phyloP scores from a whole-genome alignment of 2,113 vertebrate genomes.

The Spheniscus mendiculus region DNA sequence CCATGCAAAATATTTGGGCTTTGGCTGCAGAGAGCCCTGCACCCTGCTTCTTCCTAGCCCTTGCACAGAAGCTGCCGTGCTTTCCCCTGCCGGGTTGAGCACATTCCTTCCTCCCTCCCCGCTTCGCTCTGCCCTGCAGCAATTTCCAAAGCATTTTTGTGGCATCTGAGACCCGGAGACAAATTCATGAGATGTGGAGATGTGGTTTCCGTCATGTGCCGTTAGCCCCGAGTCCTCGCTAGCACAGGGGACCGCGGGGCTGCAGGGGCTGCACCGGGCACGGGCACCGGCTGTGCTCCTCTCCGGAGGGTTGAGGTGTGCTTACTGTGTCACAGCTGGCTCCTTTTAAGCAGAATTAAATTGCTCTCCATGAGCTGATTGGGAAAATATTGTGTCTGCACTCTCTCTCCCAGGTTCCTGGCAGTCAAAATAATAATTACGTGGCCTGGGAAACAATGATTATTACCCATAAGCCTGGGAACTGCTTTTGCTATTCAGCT shows the following conservation, averaged over 20 bases:
- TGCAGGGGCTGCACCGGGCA: not conserved
- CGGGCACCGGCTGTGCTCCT: not conserved
- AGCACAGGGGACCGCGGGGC: accelerated
- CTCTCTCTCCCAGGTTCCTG: not conserved
- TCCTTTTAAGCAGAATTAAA: not conserved
- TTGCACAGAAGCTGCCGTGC: not conserved
- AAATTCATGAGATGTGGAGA: not conserved
- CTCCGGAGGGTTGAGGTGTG: not conserved
- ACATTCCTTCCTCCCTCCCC: not conserved
- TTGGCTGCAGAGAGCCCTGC: not conserved
- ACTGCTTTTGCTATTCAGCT: constrained; percentile 27
- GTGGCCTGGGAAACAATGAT: constrained; percentile 36
- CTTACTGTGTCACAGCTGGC: not conserved
- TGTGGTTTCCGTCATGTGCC: not conserved
- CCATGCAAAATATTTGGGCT: not conserved
- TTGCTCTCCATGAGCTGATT: not conserved
- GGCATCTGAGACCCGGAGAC: not conserved
- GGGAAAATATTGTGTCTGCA: not conserved
- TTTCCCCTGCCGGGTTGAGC: not conserved
- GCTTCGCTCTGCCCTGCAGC: not conserved
- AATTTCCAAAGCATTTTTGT: constrained; percentile 45
- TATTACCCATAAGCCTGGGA: constrained; percentile 50
- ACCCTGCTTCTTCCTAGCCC: not conserved
- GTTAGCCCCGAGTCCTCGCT: not conserved
- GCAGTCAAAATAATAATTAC: constrained; percentile 44